Percentiles rank a stretch among this genome's conserved stretches.
Conservation (phyloP, 2,888 invertebrate species). For the Nysson spinosus region DNA sequence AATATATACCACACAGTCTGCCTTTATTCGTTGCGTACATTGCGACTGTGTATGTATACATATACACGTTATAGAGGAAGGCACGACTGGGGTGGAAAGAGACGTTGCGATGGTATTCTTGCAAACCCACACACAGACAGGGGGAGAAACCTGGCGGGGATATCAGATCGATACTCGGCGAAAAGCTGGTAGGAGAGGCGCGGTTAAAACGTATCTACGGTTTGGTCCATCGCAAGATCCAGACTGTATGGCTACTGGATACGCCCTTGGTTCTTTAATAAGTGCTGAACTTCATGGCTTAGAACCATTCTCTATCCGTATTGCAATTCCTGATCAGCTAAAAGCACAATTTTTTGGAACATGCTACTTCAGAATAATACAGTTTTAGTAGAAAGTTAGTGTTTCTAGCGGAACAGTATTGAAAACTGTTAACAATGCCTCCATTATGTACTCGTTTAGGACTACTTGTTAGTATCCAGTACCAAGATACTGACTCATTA, state of each 20-base stretch:
- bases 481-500: no score
- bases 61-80: no score
- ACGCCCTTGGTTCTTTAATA: conserved; percentile 38
- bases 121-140: conserved; percentile 42
- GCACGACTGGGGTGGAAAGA: conserved; percentile 26
- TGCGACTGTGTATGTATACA: no score
- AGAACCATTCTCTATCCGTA: conserved; percentile 1
- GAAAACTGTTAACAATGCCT: no score
- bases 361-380: no score
- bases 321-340: no score
- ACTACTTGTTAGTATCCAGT: no score
- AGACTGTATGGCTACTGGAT: conserved; percentile 47
- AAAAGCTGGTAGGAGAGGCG: conserved; percentile 63
- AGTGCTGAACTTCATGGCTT: conserved; percentile 13
- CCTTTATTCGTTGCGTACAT: conserved; percentile 4
- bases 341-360: no score
- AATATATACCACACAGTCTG: not conserved
- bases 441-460: no score
- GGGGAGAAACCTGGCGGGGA: conserved; percentile 53
- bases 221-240: conserved; percentile 73
- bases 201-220: conserved; percentile 59
- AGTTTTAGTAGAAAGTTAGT: no score
- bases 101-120: conserved; percentile 42
- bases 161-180: conserved; percentile 74
- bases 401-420: no score